Evolutionary conservation across 2,797 vertebrate genomes (phyloP).

Genomic region (Stomatorhinus walkeri): DNA sequence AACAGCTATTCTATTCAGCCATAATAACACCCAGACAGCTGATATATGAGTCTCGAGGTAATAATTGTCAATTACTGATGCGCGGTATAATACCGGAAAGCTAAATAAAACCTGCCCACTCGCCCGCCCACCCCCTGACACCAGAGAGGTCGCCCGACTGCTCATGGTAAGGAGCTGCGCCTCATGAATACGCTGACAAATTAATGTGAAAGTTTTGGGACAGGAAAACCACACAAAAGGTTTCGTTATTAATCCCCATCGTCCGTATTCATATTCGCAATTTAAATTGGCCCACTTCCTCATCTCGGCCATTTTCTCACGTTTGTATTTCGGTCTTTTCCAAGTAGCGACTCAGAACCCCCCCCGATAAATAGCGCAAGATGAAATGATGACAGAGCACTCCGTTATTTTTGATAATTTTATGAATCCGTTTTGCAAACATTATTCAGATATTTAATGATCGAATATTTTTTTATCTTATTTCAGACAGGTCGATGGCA

Average conservation of each 20-base stretch:
- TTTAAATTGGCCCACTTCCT: neutral
- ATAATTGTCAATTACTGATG: slow-evolving; percentile 71
- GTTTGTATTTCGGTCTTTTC: neutral
- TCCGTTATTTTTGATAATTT: slow-evolving; percentile 92
- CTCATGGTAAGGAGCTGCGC: neutral
- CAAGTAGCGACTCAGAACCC: neutral
- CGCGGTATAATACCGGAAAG: slow-evolving; percentile 40
- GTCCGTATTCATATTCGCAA: neutral
- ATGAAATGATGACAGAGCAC: slow-evolving; percentile 98
- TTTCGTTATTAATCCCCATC: neutral
- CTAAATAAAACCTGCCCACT: slow-evolving; percentile 26
- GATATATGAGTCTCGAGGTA: slow-evolving; percentile 69
- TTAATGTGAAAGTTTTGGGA: neutral
- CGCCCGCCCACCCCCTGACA: slow-evolving; percentile 5
- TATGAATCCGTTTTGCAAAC: slow-evolving; percentile 96
- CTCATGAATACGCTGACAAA: neutral
- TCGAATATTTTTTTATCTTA: slow-evolving; percentile 95
- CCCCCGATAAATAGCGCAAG: slow-evolving; percentile 58
- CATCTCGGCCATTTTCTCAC: neutral
- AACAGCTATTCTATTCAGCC: slow-evolving; percentile 69
- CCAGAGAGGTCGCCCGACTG: neutral
- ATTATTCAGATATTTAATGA: slow-evolving; percentile 99
- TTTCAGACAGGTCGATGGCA: slow-evolving; percentile 89
- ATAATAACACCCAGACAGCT: slow-evolving; percentile 73
- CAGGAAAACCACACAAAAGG: neutral